These are phyloP conservation scores for Telmatochromis brachygnathus DNA, from an alignment of 2,113 vertebrate species.

Conservation along the genomic window DNA sequence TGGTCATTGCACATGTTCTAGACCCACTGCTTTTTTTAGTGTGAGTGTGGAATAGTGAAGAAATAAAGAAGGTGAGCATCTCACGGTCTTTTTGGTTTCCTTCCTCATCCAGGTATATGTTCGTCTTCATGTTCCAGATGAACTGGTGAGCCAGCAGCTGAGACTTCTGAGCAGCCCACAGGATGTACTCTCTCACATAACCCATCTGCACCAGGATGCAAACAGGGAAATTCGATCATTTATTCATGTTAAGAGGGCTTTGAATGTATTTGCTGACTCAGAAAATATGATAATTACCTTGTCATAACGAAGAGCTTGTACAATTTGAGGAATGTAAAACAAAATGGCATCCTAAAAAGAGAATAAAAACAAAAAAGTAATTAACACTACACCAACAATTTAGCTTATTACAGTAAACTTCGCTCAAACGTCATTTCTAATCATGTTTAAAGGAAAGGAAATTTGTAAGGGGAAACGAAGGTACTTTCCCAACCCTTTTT, in stretches of 20 bases:
- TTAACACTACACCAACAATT: not conserved
- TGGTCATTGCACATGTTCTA: not conserved
- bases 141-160: conserved; percentile 96
- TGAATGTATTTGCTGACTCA: not conserved
- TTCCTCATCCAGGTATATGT: conserved; percentile 90
- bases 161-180: conserved; percentile 93
- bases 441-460: not conserved
- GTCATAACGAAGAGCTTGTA: conserved; percentile 93
- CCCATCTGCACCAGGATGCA: conserved; percentile 78
- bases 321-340: conserved; percentile 98
- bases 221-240: not conserved
- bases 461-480: not conserved
- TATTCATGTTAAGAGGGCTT: not conserved
- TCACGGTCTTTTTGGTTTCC: conserved; percentile 91
- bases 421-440: not conserved
- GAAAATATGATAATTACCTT: conserved; percentile 74
- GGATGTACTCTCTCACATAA: conserved; percentile 92
- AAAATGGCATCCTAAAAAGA: conserved; percentile 87
- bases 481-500: not conserved
- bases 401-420: not conserved
- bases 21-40: not conserved
- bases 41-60: not conserved
- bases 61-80: not conserved
- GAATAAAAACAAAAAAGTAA: not conserved
- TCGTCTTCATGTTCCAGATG: conserved; percentile 99